These are phyloP conservation scores for Tetramorium alpestre DNA, from an alignment of 1,140 invertebrate genomes.

Conservation along the genomic window DNA sequence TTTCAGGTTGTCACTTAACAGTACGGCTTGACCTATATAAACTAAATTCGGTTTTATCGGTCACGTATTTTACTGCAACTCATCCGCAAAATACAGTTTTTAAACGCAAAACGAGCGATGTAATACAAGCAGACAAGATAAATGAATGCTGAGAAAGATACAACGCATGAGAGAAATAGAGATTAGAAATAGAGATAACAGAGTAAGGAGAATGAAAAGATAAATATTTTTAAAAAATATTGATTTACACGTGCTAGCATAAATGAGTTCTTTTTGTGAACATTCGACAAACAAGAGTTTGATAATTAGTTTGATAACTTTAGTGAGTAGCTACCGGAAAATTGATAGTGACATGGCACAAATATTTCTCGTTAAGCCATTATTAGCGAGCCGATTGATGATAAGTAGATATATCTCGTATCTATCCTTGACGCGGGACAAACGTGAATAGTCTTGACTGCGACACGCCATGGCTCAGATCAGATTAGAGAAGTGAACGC, in stretches of 20 bases:
- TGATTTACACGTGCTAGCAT: background rate
- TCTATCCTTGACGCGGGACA: conserved; percentile 43
- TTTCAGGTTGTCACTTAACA: conserved; percentile 30
- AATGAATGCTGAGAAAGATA: conserved; percentile 1
- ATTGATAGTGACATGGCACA: conserved; percentile 25
- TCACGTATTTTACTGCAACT: conserved; percentile 10
- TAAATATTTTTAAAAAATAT: background rate
- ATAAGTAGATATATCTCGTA: conserved; percentile 52
- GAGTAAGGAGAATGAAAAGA: background rate
- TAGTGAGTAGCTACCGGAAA: background rate
- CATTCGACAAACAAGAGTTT: background rate
- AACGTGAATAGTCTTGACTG: conserved; percentile 47
- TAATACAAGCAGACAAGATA: conserved; percentile 12
- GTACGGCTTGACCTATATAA: conserved; percentile 32
- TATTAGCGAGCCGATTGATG: conserved; percentile 9
- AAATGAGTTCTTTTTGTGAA: background rate
- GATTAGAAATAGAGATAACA: conserved; percentile 6
- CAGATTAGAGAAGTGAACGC: conserved; percentile 53
- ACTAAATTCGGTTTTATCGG: conserved; percentile 27
- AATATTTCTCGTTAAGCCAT: conserved; percentile 24
- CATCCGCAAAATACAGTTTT: conserved; percentile 36
- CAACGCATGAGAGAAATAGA: background rate
- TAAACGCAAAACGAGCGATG: background rate
- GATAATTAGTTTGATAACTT: background rate
- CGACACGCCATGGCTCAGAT: conserved; percentile 36